phyloP scores from a whole-genome alignment of 2,113 vertebrate genomes.

The zebrafish (Danio rerio) region DNA sequence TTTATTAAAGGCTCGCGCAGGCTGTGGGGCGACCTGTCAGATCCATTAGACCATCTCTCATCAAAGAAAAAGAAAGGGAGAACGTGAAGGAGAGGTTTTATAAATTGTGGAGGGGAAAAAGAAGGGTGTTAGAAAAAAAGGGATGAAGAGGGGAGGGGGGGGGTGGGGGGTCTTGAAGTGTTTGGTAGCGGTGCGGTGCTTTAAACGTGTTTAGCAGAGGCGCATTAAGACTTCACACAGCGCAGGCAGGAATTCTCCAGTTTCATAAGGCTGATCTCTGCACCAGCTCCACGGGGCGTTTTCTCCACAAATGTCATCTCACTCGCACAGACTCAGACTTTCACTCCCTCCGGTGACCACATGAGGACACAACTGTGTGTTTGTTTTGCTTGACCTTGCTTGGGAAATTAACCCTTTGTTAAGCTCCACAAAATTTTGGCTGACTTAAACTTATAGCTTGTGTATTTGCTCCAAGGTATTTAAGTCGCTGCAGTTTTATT shows the following conservation, averaged over 20 bases:
- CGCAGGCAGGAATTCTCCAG: conserved; percentile 20
- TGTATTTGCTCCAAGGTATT: too few relatives aligned
- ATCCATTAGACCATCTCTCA: conserved; percentile 38
- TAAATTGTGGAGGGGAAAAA: neutral
- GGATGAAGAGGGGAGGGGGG: neutral
- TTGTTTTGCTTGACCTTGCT: neutral
- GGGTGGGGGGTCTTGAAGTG: neutral
- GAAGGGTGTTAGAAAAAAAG: neutral
- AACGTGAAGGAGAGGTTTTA: conserved; percentile 20
- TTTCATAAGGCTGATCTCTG: conserved; percentile 25
- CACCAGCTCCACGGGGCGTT: neutral
- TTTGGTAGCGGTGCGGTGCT: conserved; percentile 19
- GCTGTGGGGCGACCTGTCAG: conserved; percentile 13
- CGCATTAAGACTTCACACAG: neutral
- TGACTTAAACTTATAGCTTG: too few relatives aligned
- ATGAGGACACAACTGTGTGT: conserved; percentile 14
- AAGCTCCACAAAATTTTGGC: too few relatives aligned
- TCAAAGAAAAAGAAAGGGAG: conserved; percentile 9
- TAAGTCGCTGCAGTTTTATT: too few relatives aligned
- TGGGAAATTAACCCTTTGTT: neutral
- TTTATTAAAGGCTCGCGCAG: conserved; percentile 37
- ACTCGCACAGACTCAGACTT: conserved; percentile 7
- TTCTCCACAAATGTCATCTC: conserved; percentile 16
- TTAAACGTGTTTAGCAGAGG: conserved; percentile 31
- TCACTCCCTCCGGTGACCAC: neutral